phyloP scores from a whole-genome alignment of 2,888 invertebrate genomes.

The Copidosoma aretas region DNA sequence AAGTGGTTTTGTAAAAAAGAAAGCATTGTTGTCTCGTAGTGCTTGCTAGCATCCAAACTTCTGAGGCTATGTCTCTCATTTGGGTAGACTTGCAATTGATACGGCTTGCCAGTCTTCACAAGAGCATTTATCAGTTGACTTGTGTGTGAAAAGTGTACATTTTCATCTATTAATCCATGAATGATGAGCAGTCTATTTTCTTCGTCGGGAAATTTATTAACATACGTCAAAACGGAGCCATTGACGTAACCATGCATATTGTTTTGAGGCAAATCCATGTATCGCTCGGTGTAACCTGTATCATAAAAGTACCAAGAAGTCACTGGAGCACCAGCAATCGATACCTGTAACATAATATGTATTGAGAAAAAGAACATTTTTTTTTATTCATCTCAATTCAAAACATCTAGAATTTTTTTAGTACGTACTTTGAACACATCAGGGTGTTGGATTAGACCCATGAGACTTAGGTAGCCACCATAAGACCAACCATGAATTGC shows the following conservation, averaged over 20 bases:
- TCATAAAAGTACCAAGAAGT: conserved; percentile 98
- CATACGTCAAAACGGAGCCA: conserved; percentile 85
- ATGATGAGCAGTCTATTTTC: conserved; percentile 91
- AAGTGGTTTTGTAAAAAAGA: conserved; percentile 88
- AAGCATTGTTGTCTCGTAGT: conserved; percentile 93
- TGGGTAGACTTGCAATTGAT: conserved; percentile 93
- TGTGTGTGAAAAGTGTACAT: conserved; percentile 98
- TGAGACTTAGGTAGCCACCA: conserved; percentile 95
- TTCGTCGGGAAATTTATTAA: conserved; percentile 89
- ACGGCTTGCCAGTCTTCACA: conserved; percentile 94
- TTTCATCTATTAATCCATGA: conserved; percentile 98
- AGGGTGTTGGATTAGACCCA: conserved; percentile 91
- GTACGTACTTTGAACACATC: conserved; percentile 87
- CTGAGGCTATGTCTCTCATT: conserved; percentile 95
- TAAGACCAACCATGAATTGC: conserved; percentile 99
- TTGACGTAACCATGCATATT: conserved; percentile 81
- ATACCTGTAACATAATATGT: conserved; percentile 63
- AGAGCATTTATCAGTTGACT: conserved; percentile 88
- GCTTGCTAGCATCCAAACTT: conserved; percentile 91
- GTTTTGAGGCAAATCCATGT: conserved; percentile 86
- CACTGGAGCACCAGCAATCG: conserved; percentile 97
- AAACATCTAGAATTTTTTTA: neutral
- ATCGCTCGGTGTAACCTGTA: conserved; percentile 98
- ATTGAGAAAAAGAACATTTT: neutral
- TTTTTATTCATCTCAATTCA: neutral